Percentiles rank a stretch among this genome's conserved stretches.
Evolutionary conservation across 2,888 invertebrate species (phyloP).

Genomic region (Clanis bilineata): DNA sequence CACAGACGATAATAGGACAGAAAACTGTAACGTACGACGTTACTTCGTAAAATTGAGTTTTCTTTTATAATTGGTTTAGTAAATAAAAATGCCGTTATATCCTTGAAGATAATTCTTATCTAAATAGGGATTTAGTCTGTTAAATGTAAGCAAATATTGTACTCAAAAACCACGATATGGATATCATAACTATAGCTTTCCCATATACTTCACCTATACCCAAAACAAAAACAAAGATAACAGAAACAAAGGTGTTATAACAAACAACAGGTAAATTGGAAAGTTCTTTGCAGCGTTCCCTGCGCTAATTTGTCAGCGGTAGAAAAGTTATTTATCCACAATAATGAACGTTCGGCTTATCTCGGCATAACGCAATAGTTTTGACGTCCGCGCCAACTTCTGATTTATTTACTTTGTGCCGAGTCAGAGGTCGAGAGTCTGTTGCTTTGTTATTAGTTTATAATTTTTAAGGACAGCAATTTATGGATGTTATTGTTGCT

Average conservation of each 20-base stretch:
- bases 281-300: conserved; percentile 21
- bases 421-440: conserved; percentile 36
- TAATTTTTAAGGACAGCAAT: conserved; percentile 18
- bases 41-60: no score
- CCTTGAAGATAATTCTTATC: no score
- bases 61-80: no score
- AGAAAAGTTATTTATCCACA: conserved; percentile 59
- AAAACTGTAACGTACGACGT: no score
- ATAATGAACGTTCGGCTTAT: conserved; percentile 67
- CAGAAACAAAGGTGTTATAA: neutral
- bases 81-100: no score
- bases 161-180: no score
- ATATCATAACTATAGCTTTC: no score
- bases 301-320: conserved; percentile 52
- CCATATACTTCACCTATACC: no score
- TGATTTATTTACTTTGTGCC: conserved; percentile 63
- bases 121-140: no score
- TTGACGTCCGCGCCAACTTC: conserved; percentile 50
- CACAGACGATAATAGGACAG: no score
- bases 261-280: conserved; percentile 10
- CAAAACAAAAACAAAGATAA: neutral
- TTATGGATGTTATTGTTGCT: conserved; percentile 18
- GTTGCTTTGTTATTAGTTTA: conserved; percentile 20
- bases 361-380: conserved; percentile 49
- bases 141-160: no score